Evolutionary conservation across 2,888 invertebrate species (phyloP).

Genomic region (Celastrina argiolus): DNA sequence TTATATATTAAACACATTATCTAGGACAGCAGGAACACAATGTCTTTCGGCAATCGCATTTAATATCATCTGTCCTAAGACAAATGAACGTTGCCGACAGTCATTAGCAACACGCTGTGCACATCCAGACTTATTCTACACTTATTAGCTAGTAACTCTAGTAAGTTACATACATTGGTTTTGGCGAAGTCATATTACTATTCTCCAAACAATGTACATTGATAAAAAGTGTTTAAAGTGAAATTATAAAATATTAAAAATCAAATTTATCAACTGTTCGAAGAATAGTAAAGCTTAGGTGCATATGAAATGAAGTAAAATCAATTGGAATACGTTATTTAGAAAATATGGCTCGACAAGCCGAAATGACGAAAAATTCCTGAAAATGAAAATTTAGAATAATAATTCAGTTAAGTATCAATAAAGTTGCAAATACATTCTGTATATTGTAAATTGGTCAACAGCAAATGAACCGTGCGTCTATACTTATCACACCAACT

Average conservation of each 20-base stretch:
- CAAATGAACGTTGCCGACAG: no score
- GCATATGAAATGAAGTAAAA: no score
- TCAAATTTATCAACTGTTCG: background rate
- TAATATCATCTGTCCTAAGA: no score
- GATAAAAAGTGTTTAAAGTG: background rate
- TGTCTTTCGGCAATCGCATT: no score
- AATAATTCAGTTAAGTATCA: background rate
- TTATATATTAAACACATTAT: slow-evolving; percentile 21
- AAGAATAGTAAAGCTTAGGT: background rate
- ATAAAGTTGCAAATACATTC: background rate
- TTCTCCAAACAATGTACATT: background rate
- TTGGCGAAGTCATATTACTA: background rate
- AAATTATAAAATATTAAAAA: background rate
- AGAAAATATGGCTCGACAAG: no score
- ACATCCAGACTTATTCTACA: background rate
- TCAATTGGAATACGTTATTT: no score
- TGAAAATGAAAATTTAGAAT: no score
- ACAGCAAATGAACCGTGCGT: background rate
- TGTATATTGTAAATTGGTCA: background rate
- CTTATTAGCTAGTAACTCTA: background rate
- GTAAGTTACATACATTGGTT: slow-evolving; percentile 6
- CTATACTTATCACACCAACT: background rate
- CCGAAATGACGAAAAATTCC: no score
- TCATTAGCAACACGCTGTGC: no score
- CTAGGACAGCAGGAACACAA: no score